A percentile compares a stretch with the other conserved stretches of the same genome.
phyloP scores from a whole-genome alignment of 2,797 vertebrate species.

The Notolabrus celidotus region DNA sequence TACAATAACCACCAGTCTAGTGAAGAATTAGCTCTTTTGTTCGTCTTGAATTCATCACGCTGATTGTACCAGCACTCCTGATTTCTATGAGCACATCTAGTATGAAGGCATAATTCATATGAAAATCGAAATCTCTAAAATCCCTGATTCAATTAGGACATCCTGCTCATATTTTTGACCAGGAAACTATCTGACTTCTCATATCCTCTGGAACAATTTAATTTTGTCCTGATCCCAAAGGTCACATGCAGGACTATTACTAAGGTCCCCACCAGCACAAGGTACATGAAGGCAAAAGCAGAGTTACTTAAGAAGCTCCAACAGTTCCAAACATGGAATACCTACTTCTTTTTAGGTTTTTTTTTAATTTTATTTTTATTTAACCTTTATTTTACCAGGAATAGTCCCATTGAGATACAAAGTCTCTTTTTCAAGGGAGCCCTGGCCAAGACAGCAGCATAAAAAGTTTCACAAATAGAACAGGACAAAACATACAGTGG shows the following conservation, averaged over 20 bases:
- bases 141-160: background rate
- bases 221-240: background rate
- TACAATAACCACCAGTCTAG: background rate
- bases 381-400: too few species aligned
- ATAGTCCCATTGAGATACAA: too few species aligned
- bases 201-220: background rate
- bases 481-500: too few species aligned
- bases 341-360: too few species aligned
- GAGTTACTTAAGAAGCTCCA: constrained; percentile 23
- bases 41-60: too few species aligned
- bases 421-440: too few species aligned
- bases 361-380: too few species aligned
- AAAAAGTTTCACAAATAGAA: too few species aligned
- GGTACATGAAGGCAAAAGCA: constrained; percentile 16
- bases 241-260: constrained; percentile 19
- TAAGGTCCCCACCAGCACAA: constrained; percentile 4
- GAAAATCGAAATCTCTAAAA: background rate
- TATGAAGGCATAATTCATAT: background rate
- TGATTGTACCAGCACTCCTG: background rate
- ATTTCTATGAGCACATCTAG: background rate
- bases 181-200: background rate
- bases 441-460: too few species aligned
- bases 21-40: background rate
- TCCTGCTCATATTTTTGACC: background rate
- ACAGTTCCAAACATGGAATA: constrained; percentile 18